These are phyloP conservation scores for Drosophila prolongata DNA, from an alignment of 2,888 invertebrate genomes.

Conservation along the genomic window DNA sequence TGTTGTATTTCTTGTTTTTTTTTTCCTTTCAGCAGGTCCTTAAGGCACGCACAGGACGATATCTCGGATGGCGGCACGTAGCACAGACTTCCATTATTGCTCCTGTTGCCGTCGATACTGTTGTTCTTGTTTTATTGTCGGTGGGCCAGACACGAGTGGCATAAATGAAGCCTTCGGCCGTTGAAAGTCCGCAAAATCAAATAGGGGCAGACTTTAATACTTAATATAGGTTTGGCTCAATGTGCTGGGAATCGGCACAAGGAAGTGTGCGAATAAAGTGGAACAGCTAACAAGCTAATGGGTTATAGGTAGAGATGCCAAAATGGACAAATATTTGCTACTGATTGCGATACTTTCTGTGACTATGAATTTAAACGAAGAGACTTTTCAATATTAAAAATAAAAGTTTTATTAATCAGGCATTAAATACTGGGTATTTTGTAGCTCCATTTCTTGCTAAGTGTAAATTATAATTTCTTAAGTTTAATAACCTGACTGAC, in stretches of 20 bases:
- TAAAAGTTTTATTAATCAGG: too few species aligned
- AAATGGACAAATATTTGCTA: neutral
- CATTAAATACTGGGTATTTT: too few species aligned
- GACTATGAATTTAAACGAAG: neutral
- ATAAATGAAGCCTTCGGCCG: constrained; percentile 48
- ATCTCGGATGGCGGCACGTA: constrained; percentile 66
- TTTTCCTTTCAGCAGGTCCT: constrained; percentile 5
- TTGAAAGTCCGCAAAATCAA: constrained; percentile 19
- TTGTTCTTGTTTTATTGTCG: constrained; percentile 8
- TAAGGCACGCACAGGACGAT: constrained; percentile 57
- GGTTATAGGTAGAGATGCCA: neutral
- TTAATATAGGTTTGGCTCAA: constrained; percentile 14
- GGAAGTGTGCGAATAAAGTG: constrained; percentile 17
- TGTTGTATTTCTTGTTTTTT: constrained; percentile 22
- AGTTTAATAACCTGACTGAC: too few species aligned
- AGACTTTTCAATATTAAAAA: too few species aligned
- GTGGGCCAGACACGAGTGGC: constrained; percentile 36
- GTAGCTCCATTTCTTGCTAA: too few species aligned
- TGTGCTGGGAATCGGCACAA: constrained; percentile 44
- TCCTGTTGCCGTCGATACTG: constrained; percentile 18
- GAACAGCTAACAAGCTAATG: constrained; percentile 12
- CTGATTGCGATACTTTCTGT: neutral
- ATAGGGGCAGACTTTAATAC: constrained; percentile 49
- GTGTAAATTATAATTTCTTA: too few species aligned
- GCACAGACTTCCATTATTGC: constrained; percentile 42